These are phyloP conservation scores for Ceratoteleas bidentatus DNA, from an alignment of 1,140 invertebrate genomes.

Conservation along the genomic window DNA sequence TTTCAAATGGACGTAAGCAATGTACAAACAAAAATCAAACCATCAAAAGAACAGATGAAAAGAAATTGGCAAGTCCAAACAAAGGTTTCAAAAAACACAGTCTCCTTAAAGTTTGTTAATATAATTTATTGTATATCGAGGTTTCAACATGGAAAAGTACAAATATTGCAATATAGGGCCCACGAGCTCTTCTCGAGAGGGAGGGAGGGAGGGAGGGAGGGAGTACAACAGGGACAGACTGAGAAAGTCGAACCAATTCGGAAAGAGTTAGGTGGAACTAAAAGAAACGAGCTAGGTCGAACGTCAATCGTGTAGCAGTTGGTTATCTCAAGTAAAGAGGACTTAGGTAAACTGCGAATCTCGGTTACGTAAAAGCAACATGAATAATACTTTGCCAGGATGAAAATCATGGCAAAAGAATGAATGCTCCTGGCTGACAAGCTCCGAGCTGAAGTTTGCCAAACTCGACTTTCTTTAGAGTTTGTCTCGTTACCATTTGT, in stretches of 20 bases:
- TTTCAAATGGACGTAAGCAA: too few relatives aligned
- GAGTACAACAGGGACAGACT: slow-evolving; percentile 62
- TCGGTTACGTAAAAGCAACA: slow-evolving; percentile 50
- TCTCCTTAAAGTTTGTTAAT: slow-evolving; percentile 80
- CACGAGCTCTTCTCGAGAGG: slow-evolving; percentile 79
- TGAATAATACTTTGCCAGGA: slow-evolving; percentile 35
- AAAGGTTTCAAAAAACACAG: slow-evolving; percentile 39
- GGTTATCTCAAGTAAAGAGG: not conserved
- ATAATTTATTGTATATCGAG: slow-evolving; percentile 83
- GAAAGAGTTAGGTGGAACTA: slow-evolving; percentile 21
- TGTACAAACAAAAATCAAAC: not conserved
- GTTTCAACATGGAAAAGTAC: slow-evolving; percentile 83
- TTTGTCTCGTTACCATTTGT: slow-evolving; percentile 38
- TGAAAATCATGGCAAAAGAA: slow-evolving; percentile 40
- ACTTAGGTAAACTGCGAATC: slow-evolving; percentile 25
- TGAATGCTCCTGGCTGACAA: slow-evolving; percentile 19
- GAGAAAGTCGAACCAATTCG: slow-evolving; percentile 37
- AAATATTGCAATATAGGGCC: slow-evolving; percentile 82
- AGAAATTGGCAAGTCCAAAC: not conserved
- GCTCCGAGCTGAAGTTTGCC: slow-evolving; percentile 30
- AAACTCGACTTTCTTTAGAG: slow-evolving; percentile 13
- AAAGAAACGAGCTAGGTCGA: slow-evolving; percentile 26
- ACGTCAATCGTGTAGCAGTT: slow-evolving; percentile 15
- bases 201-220: slow-evolving; percentile 78
- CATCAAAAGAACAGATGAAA: not conserved